phyloP scores from a whole-genome alignment of 2,888 invertebrate genomes.

The Carpatolechia fugitivella region DNA sequence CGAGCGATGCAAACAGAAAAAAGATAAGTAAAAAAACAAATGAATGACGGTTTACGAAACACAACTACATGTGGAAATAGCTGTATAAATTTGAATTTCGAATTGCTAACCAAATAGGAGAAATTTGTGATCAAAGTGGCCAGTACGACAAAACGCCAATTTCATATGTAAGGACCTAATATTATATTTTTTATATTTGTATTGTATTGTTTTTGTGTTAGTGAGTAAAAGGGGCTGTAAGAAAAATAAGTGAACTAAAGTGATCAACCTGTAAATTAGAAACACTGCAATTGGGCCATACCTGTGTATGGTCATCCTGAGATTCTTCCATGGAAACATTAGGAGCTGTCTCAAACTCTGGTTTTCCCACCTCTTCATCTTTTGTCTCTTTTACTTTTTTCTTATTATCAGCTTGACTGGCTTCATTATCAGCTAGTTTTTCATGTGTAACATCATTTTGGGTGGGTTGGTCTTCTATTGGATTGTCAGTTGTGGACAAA shows the following conservation, averaged over 20 bases:
- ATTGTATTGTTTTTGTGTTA: no score
- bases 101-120: no score
- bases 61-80: no score
- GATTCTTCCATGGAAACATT: slow-evolving; percentile 63
- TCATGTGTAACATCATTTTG: neutral
- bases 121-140: no score
- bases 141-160: no score
- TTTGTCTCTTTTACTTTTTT: slow-evolving; percentile 31
- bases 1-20: no score
- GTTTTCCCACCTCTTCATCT: slow-evolving; percentile 57
- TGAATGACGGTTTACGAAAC: no score
- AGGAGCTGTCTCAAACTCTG: slow-evolving; percentile 76
- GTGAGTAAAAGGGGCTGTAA: no score
- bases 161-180: no score
- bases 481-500: neutral
- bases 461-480: neutral
- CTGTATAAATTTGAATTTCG: no score
- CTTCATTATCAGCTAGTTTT: neutral
- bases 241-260: neutral
- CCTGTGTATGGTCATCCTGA: slow-evolving; percentile 71
- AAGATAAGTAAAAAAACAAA: no score
- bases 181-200: no score
- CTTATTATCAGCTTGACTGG: slow-evolving; percentile 21
- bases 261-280: neutral
- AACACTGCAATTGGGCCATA: slow-evolving; percentile 30